Conservation (phyloP, 2,113 vertebrate species). For the Amphiprion percula region DNA sequence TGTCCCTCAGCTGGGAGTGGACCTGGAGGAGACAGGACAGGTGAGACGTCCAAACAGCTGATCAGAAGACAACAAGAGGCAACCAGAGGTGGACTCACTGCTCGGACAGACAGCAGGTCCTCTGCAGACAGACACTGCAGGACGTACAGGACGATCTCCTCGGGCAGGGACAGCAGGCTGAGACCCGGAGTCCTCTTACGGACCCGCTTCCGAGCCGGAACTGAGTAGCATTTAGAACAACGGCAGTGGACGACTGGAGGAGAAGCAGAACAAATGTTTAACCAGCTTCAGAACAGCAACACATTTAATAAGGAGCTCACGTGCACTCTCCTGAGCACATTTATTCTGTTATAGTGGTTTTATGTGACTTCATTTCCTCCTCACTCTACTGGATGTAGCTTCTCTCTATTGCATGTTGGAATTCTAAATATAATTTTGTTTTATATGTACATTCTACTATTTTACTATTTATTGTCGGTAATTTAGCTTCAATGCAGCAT, state of each 20-base stretch:
- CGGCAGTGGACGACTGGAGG: slow-evolving; percentile 90
- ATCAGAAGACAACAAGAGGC: slow-evolving; percentile 10
- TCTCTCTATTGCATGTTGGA: too few species aligned
- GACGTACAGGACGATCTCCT: slow-evolving; percentile 93
- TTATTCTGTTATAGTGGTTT: too few species aligned
- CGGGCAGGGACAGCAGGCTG: slow-evolving; percentile 90
- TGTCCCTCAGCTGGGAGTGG: slow-evolving; percentile 91
- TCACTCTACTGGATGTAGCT: too few species aligned
- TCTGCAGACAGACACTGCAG: slow-evolving; percentile 93
- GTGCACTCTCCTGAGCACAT: too few species aligned
- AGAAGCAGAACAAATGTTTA: neutral
- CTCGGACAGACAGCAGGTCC: slow-evolving; percentile 92
- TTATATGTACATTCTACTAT: too few species aligned
- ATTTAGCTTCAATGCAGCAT: neutral
- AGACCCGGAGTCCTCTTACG: slow-evolving; percentile 87
- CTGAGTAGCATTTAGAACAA: slow-evolving; percentile 93
- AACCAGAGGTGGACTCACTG: slow-evolving; percentile 85
- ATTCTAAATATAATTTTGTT: too few species aligned
- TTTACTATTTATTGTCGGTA: too few species aligned
- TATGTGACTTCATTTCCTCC: too few species aligned
- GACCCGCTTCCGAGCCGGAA: slow-evolving; percentile 88
- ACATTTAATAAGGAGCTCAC: too few species aligned
- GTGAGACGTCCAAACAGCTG: neutral
- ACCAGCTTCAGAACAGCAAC: neutral
- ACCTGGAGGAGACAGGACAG: slow-evolving; percentile 82